A percentile compares a stretch with the other conserved stretches of the same genome.
phyloP scores from a whole-genome alignment of 2,797 vertebrate genomes.

The Pseudochaenichthys georgianus region DNA sequence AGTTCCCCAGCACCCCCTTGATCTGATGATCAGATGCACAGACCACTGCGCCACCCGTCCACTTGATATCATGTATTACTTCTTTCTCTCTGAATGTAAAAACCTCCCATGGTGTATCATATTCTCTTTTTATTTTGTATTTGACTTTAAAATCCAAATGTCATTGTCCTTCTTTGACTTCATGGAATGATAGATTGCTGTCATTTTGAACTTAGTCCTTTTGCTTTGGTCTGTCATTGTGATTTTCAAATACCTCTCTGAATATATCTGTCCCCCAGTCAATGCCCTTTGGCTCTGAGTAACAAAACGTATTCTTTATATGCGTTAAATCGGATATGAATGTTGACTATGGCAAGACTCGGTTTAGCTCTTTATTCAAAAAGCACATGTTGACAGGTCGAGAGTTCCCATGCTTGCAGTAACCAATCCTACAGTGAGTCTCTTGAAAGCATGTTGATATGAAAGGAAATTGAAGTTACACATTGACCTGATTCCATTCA shows the following conservation, averaged over 20 bases:
- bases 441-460: neutral
- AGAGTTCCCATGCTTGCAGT: neutral
- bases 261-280: neutral
- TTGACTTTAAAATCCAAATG: neutral
- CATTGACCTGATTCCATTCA: neutral
- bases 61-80: neutral
- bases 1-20: too few species aligned
- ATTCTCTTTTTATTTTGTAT: neutral
- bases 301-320: too few species aligned
- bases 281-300: too few species aligned
- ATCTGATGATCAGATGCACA: too few species aligned
- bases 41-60: too few species aligned
- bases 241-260: neutral
- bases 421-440: neutral
- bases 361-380: neutral
- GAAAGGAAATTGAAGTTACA: neutral
- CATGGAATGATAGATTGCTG: too few species aligned
- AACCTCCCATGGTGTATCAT: neutral
- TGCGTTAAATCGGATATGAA: neutral
- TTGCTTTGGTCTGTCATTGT: neutral
- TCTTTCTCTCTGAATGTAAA: constrained; percentile 6
- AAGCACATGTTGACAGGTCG: neutral
- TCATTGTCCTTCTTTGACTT: neutral
- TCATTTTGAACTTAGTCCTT: neutral
- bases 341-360: constrained; percentile 8